Percentiles rank a stretch among this genome's conserved stretches.
phyloP scores from a whole-genome alignment of 2,113 vertebrate species.

The Tympanuchus pallidicinctus region DNA sequence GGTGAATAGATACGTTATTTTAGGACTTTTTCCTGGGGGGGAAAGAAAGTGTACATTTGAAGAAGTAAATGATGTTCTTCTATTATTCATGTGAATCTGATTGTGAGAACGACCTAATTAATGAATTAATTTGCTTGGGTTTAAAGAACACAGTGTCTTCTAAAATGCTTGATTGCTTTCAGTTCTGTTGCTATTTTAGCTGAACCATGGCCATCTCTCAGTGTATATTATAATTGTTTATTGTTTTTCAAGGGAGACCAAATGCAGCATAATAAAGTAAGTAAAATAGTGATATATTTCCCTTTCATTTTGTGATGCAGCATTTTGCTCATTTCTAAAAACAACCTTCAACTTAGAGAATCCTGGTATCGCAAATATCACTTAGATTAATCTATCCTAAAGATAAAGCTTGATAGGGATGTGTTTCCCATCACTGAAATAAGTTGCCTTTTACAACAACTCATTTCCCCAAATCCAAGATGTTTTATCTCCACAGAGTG shows the following conservation, averaged over 20 bases:
- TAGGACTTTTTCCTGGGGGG: neutral
- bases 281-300: conserved; percentile 6
- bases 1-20: neutral
- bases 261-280: conserved; percentile 13
- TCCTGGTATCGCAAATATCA: neutral
- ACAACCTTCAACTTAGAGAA: conserved; percentile 19
- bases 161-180: conserved; percentile 23
- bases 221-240: conserved; percentile 7
- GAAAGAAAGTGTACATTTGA: neutral
- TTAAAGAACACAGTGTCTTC: neutral
- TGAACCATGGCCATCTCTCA: neutral
- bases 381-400: neutral
- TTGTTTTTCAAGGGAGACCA: conserved; percentile 1
- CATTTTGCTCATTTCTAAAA: conserved; percentile 53
- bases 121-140: conserved; percentile 31
- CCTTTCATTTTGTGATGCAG: neutral
- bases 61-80: conserved; percentile 33
- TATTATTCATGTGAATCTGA: neutral
- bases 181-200: conserved; percentile 31
- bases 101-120: neutral
- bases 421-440: neutral
- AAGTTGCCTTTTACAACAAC: neutral
- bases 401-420: neutral
- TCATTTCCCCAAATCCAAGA: neutral
- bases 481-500: neutral